These are phyloP conservation scores for Fukomys damarensis DNA, from an alignment of 2,113 vertebrate species.

Conservation along the genomic window DNA sequence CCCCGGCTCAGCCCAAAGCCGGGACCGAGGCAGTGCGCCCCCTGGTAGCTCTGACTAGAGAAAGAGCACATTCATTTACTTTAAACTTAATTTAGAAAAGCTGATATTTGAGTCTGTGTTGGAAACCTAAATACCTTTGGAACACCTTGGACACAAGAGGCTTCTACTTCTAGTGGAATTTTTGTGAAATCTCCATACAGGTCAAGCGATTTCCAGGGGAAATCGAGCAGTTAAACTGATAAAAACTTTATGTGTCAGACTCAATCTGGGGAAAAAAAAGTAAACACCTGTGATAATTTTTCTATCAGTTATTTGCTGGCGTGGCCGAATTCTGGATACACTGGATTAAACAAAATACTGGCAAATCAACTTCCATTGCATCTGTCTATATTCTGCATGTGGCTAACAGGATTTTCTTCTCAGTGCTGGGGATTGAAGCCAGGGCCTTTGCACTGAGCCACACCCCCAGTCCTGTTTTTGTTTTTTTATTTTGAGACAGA, in stretches of 20 bases:
- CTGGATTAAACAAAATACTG: not conserved
- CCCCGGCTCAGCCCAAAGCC: not conserved
- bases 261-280: not conserved
- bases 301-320: not conserved
- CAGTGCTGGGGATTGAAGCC: not conserved
- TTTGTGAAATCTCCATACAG: not conserved
- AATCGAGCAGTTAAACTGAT: not conserved
- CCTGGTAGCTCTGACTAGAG: rapidly evolving
- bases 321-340: not conserved
- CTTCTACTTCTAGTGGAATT: not conserved
- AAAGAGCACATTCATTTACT: not conserved
- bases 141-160: not conserved
- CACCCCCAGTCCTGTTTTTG: not conserved
- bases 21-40: rapidly evolving
- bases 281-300: not conserved
- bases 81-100: not conserved
- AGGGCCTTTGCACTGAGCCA: not conserved
- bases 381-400: no score
- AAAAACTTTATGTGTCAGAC: not conserved
- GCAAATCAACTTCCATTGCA: not conserved
- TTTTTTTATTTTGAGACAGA: not conserved
- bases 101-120: not conserved
- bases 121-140: not conserved
- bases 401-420: not conserved
- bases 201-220: not conserved